Base-by-base conservation (phyloP, 2,113 vertebrate genomes). In the Australoheros scitulus region DNA sequence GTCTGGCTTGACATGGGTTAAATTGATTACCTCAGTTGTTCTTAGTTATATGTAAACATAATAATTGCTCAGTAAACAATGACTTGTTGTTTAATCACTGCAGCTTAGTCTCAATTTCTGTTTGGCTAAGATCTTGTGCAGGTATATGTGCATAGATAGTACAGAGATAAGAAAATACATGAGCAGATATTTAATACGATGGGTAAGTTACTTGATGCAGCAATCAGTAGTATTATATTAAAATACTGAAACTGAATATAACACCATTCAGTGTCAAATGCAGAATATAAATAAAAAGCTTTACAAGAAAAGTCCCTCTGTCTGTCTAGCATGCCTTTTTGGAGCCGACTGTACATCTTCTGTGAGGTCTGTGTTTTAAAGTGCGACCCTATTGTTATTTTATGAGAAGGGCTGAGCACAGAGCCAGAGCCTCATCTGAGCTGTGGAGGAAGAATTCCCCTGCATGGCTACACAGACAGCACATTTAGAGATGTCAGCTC, bases 381-480 rank as follows among this genome's bases (percentile, higher is more conserved):
- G 88, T 87, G 87, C 77, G 24, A 59, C 68, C 79, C 80, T 77
- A 90, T 94, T 93, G 91, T 92, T 94, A 91, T 94, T 94, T 93
- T n/a, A 94, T 91, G 88, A 94, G 87, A 76, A 72, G 79, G 76
- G 79, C 88, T 87, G 84, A 82, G 72, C 79, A 59, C 79, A 38
- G 86, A 88, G 88, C 83, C 77, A 52, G 60, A 87, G 80, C 68
- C 64, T 81, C 29, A 4, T 88, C 89, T 86, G 86, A 90, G 88
- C 85, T 34, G 34, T 55, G 84, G 63, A 86, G 83, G 63, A 77
- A 84, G 61, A 86, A 92, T 91, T 91, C 87, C 88, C 83, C 90
- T 86, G 89, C 85, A 88, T 89, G 90, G 90, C 92, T 91, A 91
- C 92, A 92, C 87, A 91, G 85, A 92, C 90, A 89, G 84, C 81